These are phyloP conservation scores for Toxotes jaculatrix DNA, from an alignment of 2,113 vertebrate genomes.

Conservation along the genomic window DNA sequence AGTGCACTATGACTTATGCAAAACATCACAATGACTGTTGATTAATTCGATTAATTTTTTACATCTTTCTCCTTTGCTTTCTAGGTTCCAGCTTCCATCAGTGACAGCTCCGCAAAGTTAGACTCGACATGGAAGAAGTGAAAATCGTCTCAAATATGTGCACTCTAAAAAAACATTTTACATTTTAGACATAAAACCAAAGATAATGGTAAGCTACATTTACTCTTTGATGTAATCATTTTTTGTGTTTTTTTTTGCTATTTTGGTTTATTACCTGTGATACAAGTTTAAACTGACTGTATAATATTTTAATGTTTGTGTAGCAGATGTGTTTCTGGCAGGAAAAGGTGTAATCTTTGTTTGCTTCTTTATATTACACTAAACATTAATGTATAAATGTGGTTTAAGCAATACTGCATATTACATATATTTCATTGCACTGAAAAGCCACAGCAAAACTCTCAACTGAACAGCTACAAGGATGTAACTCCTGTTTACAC, in stretches of 20 bases:
- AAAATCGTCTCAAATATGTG: neutral
- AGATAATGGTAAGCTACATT: neutral
- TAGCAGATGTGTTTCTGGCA: neutral
- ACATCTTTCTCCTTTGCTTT: slow-evolving; percentile 27
- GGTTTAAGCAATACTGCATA: slow-evolving; percentile 8
- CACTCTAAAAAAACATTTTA: neutral
- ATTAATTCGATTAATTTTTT: rapidly evolving
- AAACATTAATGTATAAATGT: neutral
- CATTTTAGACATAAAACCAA: neutral
- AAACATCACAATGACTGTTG: neutral
- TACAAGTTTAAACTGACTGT: neutral
- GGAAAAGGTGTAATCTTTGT: neutral
- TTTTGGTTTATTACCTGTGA: neutral
- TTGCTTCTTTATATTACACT: neutral
- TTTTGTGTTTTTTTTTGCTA: neutral
- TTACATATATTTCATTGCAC: neutral
- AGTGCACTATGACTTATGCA: slow-evolving; percentile 17
- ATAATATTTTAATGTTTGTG: neutral
- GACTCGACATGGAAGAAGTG: slow-evolving; percentile 18
- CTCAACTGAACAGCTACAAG: neutral
- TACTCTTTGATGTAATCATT: neutral
- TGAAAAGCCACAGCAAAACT: slow-evolving; percentile 1
- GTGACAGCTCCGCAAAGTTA: slow-evolving; percentile 30
- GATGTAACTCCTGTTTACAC: neutral
- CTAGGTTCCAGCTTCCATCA: slow-evolving; percentile 17